Percentiles rank a stretch among this genome's conserved stretches.
phyloP scores from a whole-genome alignment of 2,113 vertebrate species.

The Lasiurus borealis region DNA sequence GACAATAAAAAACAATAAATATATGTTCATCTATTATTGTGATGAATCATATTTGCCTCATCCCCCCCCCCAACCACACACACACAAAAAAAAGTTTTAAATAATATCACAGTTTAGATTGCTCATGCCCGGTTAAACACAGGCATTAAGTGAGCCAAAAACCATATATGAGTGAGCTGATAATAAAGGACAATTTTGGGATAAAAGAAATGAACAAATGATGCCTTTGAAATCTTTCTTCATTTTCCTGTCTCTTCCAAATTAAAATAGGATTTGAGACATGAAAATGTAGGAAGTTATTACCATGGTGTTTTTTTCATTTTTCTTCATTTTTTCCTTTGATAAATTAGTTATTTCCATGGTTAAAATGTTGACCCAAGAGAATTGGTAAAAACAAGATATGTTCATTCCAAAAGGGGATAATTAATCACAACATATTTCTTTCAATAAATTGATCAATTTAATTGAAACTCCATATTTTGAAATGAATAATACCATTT shows the following conservation, averaged over 20 bases:
- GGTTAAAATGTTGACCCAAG: not conserved
- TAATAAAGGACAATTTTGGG: not conserved
- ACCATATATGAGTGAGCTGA: rapidly evolving
- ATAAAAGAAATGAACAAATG: not conserved
- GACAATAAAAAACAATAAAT: not conserved
- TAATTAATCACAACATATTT: not conserved
- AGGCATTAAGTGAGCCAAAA: not conserved
- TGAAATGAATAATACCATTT: not conserved
- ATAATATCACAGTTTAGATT: not conserved
- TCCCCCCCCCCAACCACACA: not conserved
- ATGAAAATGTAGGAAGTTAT: not conserved
- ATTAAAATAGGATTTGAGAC: not conserved
- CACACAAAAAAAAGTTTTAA: not conserved
- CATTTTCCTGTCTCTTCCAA: not conserved
- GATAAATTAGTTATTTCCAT: not conserved
- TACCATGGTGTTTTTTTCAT: not conserved
- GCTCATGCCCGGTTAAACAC: not conserved
- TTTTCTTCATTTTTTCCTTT: not conserved
- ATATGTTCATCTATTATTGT: not conserved
- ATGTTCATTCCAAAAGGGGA: not conserved
- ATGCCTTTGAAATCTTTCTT: not conserved
- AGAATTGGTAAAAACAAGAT: not conserved
- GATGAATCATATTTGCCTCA: not conserved
- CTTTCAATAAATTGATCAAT: not conserved
- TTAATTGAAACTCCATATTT: not conserved